Percentiles rank a stretch among this genome's conserved stretches.
These are phyloP conservation scores for Periparus ater DNA, from an alignment of 2,797 vertebrate species.

Conservation along the genomic window DNA sequence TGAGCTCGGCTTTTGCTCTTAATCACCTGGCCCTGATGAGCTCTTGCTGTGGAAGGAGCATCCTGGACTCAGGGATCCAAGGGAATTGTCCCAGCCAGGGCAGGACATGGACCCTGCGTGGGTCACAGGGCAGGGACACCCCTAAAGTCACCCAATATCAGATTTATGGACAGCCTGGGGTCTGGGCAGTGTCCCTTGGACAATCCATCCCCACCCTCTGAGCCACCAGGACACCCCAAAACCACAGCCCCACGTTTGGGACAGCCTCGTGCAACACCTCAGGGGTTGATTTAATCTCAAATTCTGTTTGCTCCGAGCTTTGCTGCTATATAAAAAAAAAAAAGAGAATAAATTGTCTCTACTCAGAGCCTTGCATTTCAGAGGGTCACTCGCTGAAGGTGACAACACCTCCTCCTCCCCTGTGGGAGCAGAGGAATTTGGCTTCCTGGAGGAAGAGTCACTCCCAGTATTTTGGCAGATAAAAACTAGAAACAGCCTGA, in stretches of 20 bases:
- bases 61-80: neutral
- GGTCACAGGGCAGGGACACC: neutral
- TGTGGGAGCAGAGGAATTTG: neutral
- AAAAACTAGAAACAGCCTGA: neutral
- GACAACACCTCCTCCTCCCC: neutral
- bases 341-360: neutral
- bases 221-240: neutral
- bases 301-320: neutral
- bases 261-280: neutral
- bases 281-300: neutral
- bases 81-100: neutral
- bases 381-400: neutral
- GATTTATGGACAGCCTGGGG: neutral
- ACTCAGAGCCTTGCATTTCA: neutral
- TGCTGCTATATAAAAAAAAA: neutral
- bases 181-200: neutral
- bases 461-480: neutral
- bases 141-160: neutral
- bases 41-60: neutral
- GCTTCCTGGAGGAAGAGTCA: neutral
- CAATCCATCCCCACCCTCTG: neutral
- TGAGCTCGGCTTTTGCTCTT: neutral
- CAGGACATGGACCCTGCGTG: fast-evolving
- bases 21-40: neutral
- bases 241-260: neutral